phyloP scores from a whole-genome alignment of 2,113 vertebrate genomes.

The rat (Rattus norvegicus) region GRCr8 NC_086022.1:13784501-13785000 shows the following conservation, averaged over 20 bases:
- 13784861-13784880: constrained; percentile 16
- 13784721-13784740: not conserved
- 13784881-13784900: constrained; percentile 62
- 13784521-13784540: not conserved
- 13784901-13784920: constrained; percentile 71
- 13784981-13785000: constrained; percentile 50
- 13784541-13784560: not conserved
- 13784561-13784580: not conserved
- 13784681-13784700: not conserved
- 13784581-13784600: not conserved
- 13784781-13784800: constrained; percentile 17
- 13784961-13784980: constrained; percentile 62
- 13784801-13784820: not conserved
- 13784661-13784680: not conserved
- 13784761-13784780: not conserved
- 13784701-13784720: not conserved
- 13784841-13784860: constrained; percentile 22
- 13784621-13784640: not conserved
- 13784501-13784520: not conserved
- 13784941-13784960: constrained; percentile 73
- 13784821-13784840: constrained; percentile 10
- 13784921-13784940: constrained; percentile 74
- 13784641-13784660: not conserved
- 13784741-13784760: not conserved
- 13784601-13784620: not conserved